A percentile compares a stretch with the other conserved stretches of the same genome.
These are phyloP conservation scores for Hestina assimilis DNA, from an alignment of 1,140 invertebrate species.

Conservation along the genomic window DNA sequence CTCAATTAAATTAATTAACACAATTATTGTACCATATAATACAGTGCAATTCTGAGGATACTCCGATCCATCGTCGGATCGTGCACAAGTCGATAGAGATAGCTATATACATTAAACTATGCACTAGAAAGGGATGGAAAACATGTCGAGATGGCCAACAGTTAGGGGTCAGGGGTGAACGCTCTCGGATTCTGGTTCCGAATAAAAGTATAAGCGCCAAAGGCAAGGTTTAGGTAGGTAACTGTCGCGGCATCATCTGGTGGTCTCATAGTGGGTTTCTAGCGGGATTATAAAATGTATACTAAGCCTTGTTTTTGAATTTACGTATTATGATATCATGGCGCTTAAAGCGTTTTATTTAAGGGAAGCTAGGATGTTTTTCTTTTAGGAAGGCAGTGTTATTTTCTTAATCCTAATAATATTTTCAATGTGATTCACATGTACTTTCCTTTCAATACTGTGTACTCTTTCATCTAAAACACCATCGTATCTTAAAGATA, in stretches of 20 bases:
- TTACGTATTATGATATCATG: no score
- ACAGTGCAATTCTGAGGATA: slow-evolving; percentile 64
- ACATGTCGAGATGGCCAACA: slow-evolving; percentile 63
- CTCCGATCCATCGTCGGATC: slow-evolving; percentile 59
- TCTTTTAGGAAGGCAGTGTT: no score
- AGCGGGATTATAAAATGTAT: no score
- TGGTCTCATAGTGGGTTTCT: background rate
- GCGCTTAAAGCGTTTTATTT: no score
- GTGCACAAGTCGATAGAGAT: slow-evolving; percentile 46
- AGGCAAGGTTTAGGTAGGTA: slow-evolving; percentile 28
- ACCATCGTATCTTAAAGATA: no score
- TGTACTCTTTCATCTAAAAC: no score
- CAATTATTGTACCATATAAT: slow-evolving; percentile 34
- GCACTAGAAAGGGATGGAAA: slow-evolving; percentile 31
- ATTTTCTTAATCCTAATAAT: no score
- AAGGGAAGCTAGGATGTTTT: no score
- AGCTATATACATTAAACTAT: slow-evolving; percentile 10
- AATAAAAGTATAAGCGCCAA: slow-evolving; percentile 22
- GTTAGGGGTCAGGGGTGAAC: slow-evolving; percentile 66
- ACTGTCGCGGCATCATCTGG: slow-evolving; percentile 16
- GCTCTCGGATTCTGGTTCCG: slow-evolving; percentile 46
- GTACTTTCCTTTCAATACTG: no score
- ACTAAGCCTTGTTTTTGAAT: no score
- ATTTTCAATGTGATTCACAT: no score
- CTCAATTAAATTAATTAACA: background rate